Base-by-base conservation (phyloP, 2,113 vertebrate species). In the Lepisosteus oculatus region DNA sequence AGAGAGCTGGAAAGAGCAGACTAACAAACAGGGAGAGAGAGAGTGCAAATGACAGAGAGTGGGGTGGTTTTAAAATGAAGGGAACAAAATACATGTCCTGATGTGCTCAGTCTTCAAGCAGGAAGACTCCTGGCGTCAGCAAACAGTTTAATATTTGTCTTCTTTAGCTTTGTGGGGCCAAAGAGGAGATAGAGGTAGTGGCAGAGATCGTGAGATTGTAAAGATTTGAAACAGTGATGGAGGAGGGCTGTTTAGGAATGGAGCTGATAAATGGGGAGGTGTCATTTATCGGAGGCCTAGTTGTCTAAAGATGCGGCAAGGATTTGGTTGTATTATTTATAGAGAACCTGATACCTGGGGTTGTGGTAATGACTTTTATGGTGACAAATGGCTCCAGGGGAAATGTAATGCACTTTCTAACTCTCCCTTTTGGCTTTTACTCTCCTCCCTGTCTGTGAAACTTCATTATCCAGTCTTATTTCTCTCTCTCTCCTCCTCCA, bases 161-260 rank as follows among this genome's bases (percentile, higher is more conserved):
- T 78, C 67, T 67, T 61, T 69, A 42, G 62, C 63, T 3, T 55
- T 47, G 74, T 74, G 51, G 80, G 63, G 72, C 71, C 42, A 9
- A 67, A 3, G 69, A 69, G 57, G 72, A 64, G 68, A 72, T 71
- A 74, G 74, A 76, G 13, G 67, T 72, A 62, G 61, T 61, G 63
- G 72, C 62, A 76, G 76, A 64, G 73, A 64, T 76, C 63, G 68
- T 66, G 55, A 82, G 54, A 11, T 43, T n/a, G 61, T 65, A 62
- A 45, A 17, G 56, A 62, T 55, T 71, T 71, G 8, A 67, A 65
- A 9, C 13, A 17, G 72, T 9, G 41, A 55, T 41, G 55, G 15
- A n/a, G 43, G 12, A 42, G 44, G 47, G 14, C n/a, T 8, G 29
- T 8, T 8, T n/a, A 73, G 56, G 65, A 42, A 5, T 12, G 54